These are phyloP conservation scores for Lysiphlebus fabarum DNA, from an alignment of 1,140 invertebrate species.

Conservation along the genomic window DNA sequence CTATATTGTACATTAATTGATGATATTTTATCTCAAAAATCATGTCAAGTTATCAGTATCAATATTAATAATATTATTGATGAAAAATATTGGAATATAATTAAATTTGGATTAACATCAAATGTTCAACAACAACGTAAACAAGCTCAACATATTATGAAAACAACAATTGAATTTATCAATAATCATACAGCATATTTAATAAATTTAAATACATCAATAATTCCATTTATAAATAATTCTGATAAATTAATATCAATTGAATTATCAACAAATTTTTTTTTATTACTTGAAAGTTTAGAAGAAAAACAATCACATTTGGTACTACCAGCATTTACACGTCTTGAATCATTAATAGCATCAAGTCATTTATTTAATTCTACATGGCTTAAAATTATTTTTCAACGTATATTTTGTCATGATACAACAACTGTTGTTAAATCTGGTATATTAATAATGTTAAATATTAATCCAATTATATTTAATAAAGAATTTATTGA, in stretches of 20 bases:
- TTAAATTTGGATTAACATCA: constrained; percentile 31
- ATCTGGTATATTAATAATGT: constrained; percentile 43
- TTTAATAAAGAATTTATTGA: constrained; percentile 33
- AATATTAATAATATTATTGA: constrained; percentile 19
- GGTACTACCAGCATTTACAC: constrained; percentile 54
- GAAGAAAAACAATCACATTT: constrained; percentile 65
- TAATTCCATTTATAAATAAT: constrained; percentile 34
- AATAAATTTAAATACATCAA: constrained; percentile 10
- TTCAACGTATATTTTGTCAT: constrained; percentile 49
- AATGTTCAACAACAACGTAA: constrained; percentile 38
- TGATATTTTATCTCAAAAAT: not conserved
- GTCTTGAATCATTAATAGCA: constrained; percentile 41
- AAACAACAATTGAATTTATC: constrained; percentile 36
- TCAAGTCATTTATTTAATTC: constrained; percentile 28
- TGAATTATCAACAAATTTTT: constrained; percentile 44
- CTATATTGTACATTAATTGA: constrained; percentile 2
- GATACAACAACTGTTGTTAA: constrained; percentile 52
- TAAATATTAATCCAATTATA: constrained; percentile 27
- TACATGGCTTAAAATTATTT: constrained; percentile 50
- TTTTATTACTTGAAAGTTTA: constrained; percentile 57
- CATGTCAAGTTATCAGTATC: not conserved
- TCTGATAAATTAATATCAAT: constrained; percentile 11
- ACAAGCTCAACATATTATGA: constrained; percentile 45
- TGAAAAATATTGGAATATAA: constrained; percentile 34
- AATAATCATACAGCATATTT: constrained; percentile 8